Conservation (phyloP, 2,797 vertebrate species). For the Linurgus olivaceus region DNA sequence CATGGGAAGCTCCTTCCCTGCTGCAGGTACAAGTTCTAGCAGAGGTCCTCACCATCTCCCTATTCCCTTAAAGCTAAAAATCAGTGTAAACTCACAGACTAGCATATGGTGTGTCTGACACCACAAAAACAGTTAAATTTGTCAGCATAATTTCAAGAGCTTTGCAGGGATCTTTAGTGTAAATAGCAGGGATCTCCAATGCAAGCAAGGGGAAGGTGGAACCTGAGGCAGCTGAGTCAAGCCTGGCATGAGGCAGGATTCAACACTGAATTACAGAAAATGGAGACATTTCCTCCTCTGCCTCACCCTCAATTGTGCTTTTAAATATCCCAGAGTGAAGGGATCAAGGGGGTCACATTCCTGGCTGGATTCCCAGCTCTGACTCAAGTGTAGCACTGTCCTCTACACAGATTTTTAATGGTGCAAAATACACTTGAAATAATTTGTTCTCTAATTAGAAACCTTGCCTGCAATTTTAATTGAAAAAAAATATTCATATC, state of each 20-base stretch:
- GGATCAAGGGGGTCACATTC: conserved; percentile 1
- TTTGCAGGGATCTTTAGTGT: not conserved
- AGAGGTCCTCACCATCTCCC: not conserved
- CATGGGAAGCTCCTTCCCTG: not conserved
- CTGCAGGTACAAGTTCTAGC: not conserved
- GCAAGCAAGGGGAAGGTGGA: not conserved
- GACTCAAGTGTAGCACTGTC: conserved; percentile 6
- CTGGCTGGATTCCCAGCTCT: conserved; percentile 37
- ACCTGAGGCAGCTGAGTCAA: not conserved
- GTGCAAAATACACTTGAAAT: conserved; percentile 21
- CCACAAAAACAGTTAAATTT: not conserved
- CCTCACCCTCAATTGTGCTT: conserved; percentile 16
- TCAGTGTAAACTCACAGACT: not conserved
- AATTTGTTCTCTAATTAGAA: conserved; percentile 46
- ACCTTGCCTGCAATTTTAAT: conserved; percentile 5
- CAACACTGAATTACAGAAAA: not conserved
- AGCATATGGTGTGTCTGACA: conserved; percentile 13
- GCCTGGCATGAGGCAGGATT: not conserved
- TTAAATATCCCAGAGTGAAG: not conserved
- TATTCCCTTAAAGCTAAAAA: not conserved
- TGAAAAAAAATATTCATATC: not conserved
- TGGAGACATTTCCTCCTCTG: conserved; percentile 17
- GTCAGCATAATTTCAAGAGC: not conserved
- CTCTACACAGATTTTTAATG: not conserved
- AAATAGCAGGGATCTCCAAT: not conserved